Conservation (phyloP, 2,797 vertebrate species). For the Numenius phaeopus region DNA sequence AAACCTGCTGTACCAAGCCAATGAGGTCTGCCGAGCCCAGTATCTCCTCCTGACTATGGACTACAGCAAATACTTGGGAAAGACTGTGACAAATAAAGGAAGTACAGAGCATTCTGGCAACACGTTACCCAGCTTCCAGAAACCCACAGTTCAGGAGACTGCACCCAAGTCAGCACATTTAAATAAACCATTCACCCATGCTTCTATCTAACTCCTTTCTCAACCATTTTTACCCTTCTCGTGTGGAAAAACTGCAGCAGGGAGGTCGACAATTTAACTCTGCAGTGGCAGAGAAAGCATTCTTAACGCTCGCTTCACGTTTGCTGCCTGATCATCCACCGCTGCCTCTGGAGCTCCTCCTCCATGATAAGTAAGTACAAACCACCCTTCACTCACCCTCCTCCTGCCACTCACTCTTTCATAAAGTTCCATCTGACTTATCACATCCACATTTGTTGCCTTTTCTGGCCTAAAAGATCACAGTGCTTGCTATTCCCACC, state of each 20-base stretch:
- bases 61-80: background rate
- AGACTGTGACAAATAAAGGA: background rate
- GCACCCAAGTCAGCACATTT: background rate
- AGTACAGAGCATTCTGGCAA: fast-evolving
- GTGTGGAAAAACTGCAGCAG: background rate
- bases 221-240: background rate
- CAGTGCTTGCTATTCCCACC: background rate
- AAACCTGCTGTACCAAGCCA: background rate
- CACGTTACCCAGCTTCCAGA: background rate
- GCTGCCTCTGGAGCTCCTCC: background rate
- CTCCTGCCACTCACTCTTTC: background rate
- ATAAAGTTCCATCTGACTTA: background rate
- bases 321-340: background rate
- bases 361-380: background rate
- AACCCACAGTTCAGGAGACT: background rate
- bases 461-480: background rate
- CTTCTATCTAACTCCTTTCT: background rate
- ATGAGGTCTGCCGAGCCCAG: background rate
- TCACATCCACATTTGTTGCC: background rate
- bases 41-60: background rate
- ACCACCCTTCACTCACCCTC: background rate
- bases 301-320: fast-evolving
- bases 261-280: background rate
- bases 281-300: background rate
- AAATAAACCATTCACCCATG: background rate